A percentile compares a stretch with the other conserved stretches of the same genome.
These are phyloP conservation scores for Conomelus anceps DNA, from an alignment of 2,888 invertebrate genomes.

Conservation along the genomic window DNA sequence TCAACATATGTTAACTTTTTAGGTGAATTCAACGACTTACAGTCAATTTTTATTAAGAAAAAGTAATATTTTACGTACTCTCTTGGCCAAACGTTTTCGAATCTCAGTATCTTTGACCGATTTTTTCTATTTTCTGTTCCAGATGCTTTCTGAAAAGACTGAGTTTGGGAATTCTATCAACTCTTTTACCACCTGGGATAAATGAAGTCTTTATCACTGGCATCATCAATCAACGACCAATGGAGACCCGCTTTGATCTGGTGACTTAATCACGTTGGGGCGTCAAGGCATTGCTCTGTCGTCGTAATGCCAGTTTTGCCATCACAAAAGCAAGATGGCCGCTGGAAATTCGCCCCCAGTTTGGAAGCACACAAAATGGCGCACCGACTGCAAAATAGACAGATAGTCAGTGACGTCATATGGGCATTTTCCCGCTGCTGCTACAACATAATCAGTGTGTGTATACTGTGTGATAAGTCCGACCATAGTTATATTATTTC, in stretches of 20 bases:
- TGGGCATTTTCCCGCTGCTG: neutral
- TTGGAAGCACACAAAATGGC: constrained; percentile 78
- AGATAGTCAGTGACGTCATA: constrained; percentile 27
- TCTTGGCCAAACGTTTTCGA: too few relatives aligned
- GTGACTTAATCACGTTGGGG: neutral
- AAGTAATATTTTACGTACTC: too few relatives aligned
- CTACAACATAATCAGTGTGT: neutral
- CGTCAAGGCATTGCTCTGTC: neutral
- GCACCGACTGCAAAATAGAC: constrained; percentile 48
- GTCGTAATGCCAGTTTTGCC: neutral
- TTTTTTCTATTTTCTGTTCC: neutral
- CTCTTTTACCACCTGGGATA: neutral
- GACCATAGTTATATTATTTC: neutral
- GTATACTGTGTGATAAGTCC: neutral
- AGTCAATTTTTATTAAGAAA: too few relatives aligned
- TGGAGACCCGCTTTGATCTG: neutral
- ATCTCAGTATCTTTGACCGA: neutral
- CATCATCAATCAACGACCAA: too few relatives aligned
- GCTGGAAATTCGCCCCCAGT: constrained; percentile 36
- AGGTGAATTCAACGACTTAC: too few relatives aligned
- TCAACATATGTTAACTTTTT: too few relatives aligned
- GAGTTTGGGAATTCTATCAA: neutral
- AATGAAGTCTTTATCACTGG: neutral
- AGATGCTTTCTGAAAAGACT: neutral
- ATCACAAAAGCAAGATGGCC: constrained; percentile 1